A percentile compares a stretch with the other conserved stretches of the same genome.
Conservation (phyloP, 2,797 vertebrate genomes). For the Knipowitschia caucasica region DNA sequence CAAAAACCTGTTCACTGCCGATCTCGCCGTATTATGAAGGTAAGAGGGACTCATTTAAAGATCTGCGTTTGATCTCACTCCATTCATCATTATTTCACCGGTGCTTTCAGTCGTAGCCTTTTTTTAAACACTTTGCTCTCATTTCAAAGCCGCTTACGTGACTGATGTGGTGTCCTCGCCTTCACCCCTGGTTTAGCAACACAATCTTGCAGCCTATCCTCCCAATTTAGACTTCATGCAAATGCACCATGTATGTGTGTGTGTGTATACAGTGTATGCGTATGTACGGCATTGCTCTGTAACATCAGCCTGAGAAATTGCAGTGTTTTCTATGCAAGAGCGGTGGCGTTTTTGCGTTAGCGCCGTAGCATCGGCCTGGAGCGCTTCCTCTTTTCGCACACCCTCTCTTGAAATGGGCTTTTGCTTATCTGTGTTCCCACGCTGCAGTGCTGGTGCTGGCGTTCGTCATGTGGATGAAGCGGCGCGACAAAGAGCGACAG, state of each 20-base stretch:
- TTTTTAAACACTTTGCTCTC: not conserved
- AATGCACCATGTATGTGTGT: not conserved
- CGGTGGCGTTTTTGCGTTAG: not conserved
- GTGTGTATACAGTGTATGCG: not conserved
- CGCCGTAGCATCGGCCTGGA: not conserved
- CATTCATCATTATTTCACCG: not conserved
- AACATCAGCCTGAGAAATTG: not conserved
- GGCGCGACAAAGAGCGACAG: constrained; percentile 87
- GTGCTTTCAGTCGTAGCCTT: not conserved
- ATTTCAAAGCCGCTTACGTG: not conserved
- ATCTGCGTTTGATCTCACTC: not conserved
- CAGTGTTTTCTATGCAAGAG: not conserved
- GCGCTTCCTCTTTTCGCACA: not conserved
- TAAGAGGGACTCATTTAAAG: not conserved
- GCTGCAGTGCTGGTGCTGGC: constrained; percentile 80
- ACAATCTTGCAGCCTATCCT: not conserved
- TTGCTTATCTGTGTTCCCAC: constrained; percentile 6
- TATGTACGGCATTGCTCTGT: not conserved
- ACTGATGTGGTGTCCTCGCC: not conserved
- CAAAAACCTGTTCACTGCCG: too few relatives aligned
- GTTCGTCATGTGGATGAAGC: constrained; percentile 90
- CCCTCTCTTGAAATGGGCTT: not conserved
- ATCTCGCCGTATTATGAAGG: not conserved
- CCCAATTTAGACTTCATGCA: not conserved
- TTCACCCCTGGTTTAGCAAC: not conserved